Base-by-base conservation (phyloP, 2,113 vertebrate species). In the Syngnathus scovelli region DNA sequence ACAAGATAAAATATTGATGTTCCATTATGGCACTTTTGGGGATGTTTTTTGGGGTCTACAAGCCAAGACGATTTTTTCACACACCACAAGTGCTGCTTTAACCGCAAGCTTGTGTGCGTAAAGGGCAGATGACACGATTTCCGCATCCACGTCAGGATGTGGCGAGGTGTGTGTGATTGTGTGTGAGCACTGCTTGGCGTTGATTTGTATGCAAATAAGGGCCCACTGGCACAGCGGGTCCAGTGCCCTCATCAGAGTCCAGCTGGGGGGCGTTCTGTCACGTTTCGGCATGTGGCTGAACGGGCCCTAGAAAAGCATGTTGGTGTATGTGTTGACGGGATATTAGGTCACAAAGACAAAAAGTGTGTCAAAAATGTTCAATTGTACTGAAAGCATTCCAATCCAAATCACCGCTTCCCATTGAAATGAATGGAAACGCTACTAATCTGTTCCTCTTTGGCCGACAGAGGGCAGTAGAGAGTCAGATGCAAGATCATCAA, bases 201-300 rank as follows among this genome's bases (percentile, higher is more conserved):
- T 88, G 86, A 90, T 89, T 90, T 90, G 85, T 87, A 89, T 88
- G 81, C 85, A 88, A 88, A 88, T 87, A 37, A 83, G 67, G 70
- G 82, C 74, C 80, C 86, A 83, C 82, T 88, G 79, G 76, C 89
- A 77, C 87, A 88, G 88, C 84, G 67, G 86, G 84, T 74, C 70
- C 0, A 41, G 64, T 52, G 67, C 78, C 74, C 72, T 79, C 82
- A 86, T 86, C 84, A 86, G 77, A 63, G 74, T 71, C 80, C 78
- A 86, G 84, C 84, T 77, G 84, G 49, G 82, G 78, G 84, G 80
- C 55, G 10, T 76, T 72, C 7, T 23, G 72, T 74, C 71, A 54
- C 68, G 74, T 44, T 62, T 62, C 62, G 71, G 71, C 70, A 55
- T 68, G 55, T 46, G 44, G 59, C 54, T 52, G 51, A 37, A 68